Percentiles rank a stretch among this genome's conserved stretches.
phyloP scores from a whole-genome alignment of 2,113 vertebrate genomes.

The Gallinago jamesoni region DNA sequence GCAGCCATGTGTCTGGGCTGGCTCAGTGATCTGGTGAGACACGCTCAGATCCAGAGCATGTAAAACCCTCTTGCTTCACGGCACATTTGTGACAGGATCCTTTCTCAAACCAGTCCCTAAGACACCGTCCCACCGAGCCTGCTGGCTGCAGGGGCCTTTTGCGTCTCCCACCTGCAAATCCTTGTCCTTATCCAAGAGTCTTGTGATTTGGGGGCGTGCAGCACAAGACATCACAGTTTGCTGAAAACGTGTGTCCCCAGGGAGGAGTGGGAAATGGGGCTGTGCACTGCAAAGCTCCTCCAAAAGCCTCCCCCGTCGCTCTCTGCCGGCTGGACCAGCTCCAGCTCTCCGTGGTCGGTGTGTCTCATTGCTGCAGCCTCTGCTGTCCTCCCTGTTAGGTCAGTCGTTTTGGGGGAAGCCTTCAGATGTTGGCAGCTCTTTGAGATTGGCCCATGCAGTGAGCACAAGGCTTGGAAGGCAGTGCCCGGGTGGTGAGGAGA shows the following conservation, averaged over 20 bases:
- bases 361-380: not conserved
- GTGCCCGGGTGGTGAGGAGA: not conserved
- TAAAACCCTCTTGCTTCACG: not conserved
- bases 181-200: not conserved
- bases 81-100: not conserved
- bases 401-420: not conserved
- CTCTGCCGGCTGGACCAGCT: not conserved
- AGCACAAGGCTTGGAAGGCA: not conserved
- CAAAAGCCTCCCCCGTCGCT: not conserved
- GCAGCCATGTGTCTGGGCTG: not conserved
- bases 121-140: not conserved
- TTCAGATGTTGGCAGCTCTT: not conserved
- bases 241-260: accelerated
- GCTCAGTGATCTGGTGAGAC: not conserved
- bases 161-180: not conserved
- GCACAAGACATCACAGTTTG: not conserved
- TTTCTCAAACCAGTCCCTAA: not conserved
- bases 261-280: not conserved
- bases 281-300: not conserved
- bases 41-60: not conserved
- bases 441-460: not conserved
- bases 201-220: not conserved
- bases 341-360: too few relatives aligned
- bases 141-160: not conserved
- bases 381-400: not conserved